phyloP scores from a whole-genome alignment of 2,888 invertebrate species.

The Nycteola revayana region DNA sequence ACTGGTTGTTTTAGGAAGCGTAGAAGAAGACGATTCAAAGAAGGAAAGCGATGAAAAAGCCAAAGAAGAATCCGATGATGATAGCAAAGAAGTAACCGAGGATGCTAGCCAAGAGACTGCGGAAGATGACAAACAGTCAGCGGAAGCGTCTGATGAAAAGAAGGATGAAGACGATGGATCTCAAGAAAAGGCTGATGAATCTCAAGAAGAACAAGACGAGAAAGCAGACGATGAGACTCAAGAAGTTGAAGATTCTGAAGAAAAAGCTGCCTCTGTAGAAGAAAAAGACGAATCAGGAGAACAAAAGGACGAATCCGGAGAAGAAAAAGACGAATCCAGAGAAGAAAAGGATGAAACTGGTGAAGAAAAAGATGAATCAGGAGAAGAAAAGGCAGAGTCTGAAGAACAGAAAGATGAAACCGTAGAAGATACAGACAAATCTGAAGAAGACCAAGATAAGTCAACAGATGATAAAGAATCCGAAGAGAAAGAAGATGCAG shows the following conservation, averaged over 20 bases:
- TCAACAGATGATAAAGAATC: slow-evolving; percentile 45
- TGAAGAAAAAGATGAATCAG: slow-evolving; percentile 61
- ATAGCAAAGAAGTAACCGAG: slow-evolving; percentile 44
- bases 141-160: slow-evolving; percentile 45
- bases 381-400: slow-evolving; percentile 54
- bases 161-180: slow-evolving; percentile 39
- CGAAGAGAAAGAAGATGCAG: slow-evolving; percentile 42
- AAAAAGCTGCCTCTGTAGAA: slow-evolving; percentile 51
- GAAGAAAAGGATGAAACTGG: slow-evolving; percentile 46
- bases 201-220: slow-evolving; percentile 69
- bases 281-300: slow-evolving; percentile 61
- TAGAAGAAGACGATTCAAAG: slow-evolving; percentile 40
- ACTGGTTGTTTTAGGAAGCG: slow-evolving; percentile 55
- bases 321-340: slow-evolving; percentile 52
- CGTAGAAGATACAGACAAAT: slow-evolving; percentile 41
- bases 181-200: slow-evolving; percentile 62
- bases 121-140: slow-evolving; percentile 45
- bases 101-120: slow-evolving; percentile 39
- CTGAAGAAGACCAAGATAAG: slow-evolving; percentile 40
- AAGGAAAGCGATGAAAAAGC: slow-evolving; percentile 43
- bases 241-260: slow-evolving; percentile 43
- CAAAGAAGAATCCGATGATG: slow-evolving; percentile 39
- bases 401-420: slow-evolving; percentile 48
- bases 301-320: slow-evolving; percentile 45
- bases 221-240: slow-evolving; percentile 50